Conservation (phyloP, 2,797 vertebrate species). For the Muscicapa striata region DNA sequence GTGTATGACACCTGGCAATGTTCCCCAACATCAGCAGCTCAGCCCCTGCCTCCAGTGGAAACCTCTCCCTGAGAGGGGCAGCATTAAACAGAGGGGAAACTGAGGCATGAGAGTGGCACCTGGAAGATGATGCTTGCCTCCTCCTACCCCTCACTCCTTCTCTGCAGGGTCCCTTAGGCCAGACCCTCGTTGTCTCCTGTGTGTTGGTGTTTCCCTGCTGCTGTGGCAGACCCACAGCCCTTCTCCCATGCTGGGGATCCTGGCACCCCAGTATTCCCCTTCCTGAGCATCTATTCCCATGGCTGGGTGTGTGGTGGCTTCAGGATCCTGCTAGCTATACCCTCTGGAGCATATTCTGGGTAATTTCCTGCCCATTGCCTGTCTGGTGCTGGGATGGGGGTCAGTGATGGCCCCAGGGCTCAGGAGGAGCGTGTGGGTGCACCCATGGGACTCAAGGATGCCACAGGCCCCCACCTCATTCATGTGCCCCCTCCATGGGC, state of each 20-base stretch:
- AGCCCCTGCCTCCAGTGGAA: background rate
- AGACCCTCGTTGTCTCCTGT: accelerated
- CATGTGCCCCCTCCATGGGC: accelerated
- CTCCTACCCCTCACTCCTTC: background rate
- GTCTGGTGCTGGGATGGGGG: background rate
- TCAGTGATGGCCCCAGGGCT: background rate
- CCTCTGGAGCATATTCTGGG: background rate
- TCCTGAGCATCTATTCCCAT: accelerated
- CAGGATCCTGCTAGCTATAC: background rate
- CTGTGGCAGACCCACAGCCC: background rate
- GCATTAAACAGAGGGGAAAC: background rate
- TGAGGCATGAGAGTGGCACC: background rate
- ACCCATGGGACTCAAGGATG: background rate
- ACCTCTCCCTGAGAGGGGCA: background rate
- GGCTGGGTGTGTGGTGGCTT: accelerated
- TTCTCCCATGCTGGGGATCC: accelerated
- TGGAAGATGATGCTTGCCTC: background rate
- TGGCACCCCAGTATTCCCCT: background rate
- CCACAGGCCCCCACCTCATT: accelerated
- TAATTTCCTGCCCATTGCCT: background rate
- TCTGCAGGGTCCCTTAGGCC: background rate
- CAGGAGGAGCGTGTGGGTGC: background rate
- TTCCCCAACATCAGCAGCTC: background rate
- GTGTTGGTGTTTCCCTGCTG: background rate
- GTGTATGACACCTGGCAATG: background rate